Conservation (phyloP, 2,113 vertebrate genomes). For the Menidia beryllina region DNA sequence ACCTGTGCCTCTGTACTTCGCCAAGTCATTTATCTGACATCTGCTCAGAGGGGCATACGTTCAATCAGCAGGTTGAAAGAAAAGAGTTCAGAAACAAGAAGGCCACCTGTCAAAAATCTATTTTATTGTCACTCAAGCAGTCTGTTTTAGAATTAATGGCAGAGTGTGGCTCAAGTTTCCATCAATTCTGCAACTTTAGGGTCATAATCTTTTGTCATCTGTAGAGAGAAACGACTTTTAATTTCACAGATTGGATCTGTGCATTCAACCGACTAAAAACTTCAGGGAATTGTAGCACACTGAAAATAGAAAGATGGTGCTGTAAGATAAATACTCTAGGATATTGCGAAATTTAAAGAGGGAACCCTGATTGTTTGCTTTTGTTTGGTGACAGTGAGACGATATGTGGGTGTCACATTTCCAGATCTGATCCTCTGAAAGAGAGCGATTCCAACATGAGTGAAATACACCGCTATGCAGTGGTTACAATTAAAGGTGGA, state of each 20-base stretch:
- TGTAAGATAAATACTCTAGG: neutral
- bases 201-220: neutral
- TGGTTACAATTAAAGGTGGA: no score
- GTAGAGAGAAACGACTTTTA: slow-evolving; percentile 1
- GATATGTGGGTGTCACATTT: no score
- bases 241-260: neutral
- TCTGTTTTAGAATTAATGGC: neutral
- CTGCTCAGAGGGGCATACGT: neutral
- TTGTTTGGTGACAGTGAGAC: no score
- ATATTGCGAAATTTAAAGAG: neutral
- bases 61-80: neutral
- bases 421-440: no score
- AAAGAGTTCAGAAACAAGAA: neutral
- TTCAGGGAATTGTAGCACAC: neutral
- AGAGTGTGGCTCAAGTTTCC: neutral
- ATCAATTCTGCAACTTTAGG: neutral
- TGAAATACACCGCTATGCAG: no score
- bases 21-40: neutral
- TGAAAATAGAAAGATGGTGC: neutral
- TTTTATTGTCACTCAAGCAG: neutral
- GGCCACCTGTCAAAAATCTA: no score
- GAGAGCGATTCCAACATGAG: no score
- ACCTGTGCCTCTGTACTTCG: neutral
- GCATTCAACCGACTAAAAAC: neutral
- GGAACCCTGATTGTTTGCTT: neutral